Percentiles rank a stretch among this genome's conserved stretches.
Evolutionary conservation across 2,113 vertebrate genomes (phyloP).

Genomic region (Orcinus orca): DNA sequence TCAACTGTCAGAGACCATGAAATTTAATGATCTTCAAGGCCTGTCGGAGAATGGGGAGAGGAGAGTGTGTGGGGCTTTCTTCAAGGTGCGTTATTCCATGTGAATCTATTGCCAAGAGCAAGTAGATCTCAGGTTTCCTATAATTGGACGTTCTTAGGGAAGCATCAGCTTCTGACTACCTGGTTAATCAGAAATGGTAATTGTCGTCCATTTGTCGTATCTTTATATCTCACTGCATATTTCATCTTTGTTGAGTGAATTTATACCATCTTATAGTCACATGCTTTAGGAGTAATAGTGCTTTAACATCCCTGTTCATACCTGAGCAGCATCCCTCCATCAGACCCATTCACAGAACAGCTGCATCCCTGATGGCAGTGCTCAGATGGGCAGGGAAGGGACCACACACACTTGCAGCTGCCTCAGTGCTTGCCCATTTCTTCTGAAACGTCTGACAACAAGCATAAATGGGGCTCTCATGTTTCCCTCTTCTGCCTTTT

Average conservation of each 20-base stretch:
- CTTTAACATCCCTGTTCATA: neutral
- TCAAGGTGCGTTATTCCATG: rapidly evolving
- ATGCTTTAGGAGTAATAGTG: rapidly evolving
- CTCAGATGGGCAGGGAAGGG: neutral
- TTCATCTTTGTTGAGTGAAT: neutral
- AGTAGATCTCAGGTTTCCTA: neutral
- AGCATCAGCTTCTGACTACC: neutral
- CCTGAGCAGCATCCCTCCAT: rapidly evolving
- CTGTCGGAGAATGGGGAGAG: neutral
- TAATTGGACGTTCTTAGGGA: neutral
- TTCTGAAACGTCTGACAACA: neutral
- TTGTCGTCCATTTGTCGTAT: rapidly evolving
- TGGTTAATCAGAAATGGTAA: neutral
- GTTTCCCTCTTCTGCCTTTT: rapidly evolving
- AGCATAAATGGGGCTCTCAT: neutral
- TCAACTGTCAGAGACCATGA: neutral
- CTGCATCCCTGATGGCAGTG: neutral
- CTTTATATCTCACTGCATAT: neutral
- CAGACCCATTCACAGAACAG: rapidly evolving
- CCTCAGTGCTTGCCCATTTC: neutral
- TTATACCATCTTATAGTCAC: neutral
- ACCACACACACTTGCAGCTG: too few species aligned
- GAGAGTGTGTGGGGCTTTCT: rapidly evolving
- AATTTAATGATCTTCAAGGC: neutral
- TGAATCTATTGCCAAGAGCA: neutral